Evolutionary conservation across 2,888 invertebrate species (phyloP).

Genomic region (Monoplex corrugatus): DNA sequence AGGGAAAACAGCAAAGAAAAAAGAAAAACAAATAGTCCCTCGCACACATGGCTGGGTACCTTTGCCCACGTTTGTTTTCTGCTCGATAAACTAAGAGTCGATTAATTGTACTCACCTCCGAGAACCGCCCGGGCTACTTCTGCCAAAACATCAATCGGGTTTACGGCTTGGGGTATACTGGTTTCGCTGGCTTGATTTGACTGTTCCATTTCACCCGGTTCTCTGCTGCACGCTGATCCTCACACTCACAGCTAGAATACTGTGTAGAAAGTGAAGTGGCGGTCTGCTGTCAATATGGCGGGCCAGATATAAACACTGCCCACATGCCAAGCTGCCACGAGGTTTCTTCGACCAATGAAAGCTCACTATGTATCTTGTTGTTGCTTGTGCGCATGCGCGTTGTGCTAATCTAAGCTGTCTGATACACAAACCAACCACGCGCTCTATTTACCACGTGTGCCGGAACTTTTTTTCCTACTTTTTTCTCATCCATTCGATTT

Average conservation of each 20-base stretch:
- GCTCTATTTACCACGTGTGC: slow-evolving; percentile 11
- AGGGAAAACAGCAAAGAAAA: too few species aligned
- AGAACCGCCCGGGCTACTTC: too few species aligned
- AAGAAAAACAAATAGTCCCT: slow-evolving; percentile 27
- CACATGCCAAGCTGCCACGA: slow-evolving; percentile 4
- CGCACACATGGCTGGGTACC: background rate
- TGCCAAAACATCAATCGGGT: too few species aligned
- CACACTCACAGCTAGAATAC: too few species aligned
- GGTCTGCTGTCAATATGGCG: slow-evolving; percentile 19
- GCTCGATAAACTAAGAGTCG: background rate
- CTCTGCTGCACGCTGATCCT: too few species aligned
- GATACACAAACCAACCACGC: slow-evolving; percentile 23
- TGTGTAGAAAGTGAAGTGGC: too few species aligned
- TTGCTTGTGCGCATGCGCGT: background rate
- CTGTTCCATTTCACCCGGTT: too few species aligned
- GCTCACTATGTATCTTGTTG: background rate
- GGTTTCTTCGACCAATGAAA: background rate
- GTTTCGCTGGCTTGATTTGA: too few species aligned
- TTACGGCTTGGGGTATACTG: too few species aligned
- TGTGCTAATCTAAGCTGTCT: background rate
- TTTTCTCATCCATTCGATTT: too few species aligned
- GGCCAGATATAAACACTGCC: slow-evolving; percentile 26
- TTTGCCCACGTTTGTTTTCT: background rate
- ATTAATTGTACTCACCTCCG: background rate
- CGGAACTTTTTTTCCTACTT: background rate